Conservation (phyloP, 2,888 invertebrate species). For the Ligdia adustata region DNA sequence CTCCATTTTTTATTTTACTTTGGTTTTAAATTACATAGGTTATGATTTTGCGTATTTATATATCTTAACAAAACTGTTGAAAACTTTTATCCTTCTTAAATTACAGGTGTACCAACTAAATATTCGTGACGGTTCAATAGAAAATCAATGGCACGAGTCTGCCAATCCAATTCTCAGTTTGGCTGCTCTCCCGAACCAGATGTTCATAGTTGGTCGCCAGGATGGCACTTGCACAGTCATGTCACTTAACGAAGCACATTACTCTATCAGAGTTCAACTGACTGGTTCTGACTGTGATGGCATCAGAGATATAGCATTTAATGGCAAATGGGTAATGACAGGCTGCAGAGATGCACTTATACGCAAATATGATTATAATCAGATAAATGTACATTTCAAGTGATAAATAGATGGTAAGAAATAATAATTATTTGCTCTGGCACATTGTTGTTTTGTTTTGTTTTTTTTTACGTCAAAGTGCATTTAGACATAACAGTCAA, state of each 20-base stretch:
- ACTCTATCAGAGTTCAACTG: constrained; percentile 74
- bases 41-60: no score
- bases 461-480: no score
- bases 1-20: no score
- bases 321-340: constrained; percentile 85
- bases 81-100: background rate
- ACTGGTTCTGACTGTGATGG: constrained; percentile 89
- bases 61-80: no score
- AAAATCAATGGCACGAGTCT: constrained; percentile 78
- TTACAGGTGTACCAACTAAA: constrained; percentile 65
- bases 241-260: constrained; percentile 64
- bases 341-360: constrained; percentile 86
- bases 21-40: no score
- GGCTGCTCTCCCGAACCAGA: constrained; percentile 68
- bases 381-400: constrained; percentile 76
- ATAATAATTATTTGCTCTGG: constrained; percentile 35
- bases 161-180: constrained; percentile 83
- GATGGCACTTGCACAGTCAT: constrained; percentile 86
- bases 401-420: constrained; percentile 42
- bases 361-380: constrained; percentile 85
- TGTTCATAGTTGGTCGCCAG: constrained; percentile 84
- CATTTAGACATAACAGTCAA: no score
- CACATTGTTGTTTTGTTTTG: constrained; percentile 6
- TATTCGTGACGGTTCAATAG: constrained; percentile 54
- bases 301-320: constrained; percentile 85